phyloP scores from a whole-genome alignment of 2,113 vertebrate species.

The Vanacampus margaritifer region DNA sequence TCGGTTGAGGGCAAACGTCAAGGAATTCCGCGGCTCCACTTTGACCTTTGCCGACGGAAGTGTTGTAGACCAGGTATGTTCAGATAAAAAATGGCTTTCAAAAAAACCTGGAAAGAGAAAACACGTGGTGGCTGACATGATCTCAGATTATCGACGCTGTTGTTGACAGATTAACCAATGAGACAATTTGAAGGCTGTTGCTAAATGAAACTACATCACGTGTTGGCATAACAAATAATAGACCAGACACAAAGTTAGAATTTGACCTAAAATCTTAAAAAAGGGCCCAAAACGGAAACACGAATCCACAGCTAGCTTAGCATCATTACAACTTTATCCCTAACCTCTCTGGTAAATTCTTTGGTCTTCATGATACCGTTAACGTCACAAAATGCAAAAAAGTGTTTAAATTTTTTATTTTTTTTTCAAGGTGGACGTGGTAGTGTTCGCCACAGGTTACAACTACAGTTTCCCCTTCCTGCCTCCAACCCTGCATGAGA shows the following conservation, averaged over 20 bases:
- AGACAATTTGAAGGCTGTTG: too few species aligned
- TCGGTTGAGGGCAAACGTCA: constrained; percentile 77
- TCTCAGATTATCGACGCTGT: too few species aligned
- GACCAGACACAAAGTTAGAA: too few species aligned
- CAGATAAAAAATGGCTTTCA: neutral
- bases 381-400: neutral
- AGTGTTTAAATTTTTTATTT: neutral
- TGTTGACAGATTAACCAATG: too few species aligned
- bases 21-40: constrained; percentile 73
- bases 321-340: neutral
- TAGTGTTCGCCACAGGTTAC: constrained; percentile 63
- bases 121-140: too few species aligned
- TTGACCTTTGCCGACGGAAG: constrained; percentile 81
- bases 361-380: too few species aligned
- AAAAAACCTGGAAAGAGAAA: too few species aligned
- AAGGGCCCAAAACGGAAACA: too few species aligned
- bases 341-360: too few species aligned
- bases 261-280: too few species aligned
- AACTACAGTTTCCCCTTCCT: constrained; percentile 74
- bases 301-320: neutral
- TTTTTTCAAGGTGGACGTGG: constrained; percentile 63
- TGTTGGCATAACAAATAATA: too few species aligned
- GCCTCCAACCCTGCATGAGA: constrained; percentile 62
- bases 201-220: too few species aligned
- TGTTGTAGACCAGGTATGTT: constrained; percentile 66